A percentile compares a stretch with the other conserved stretches of the same genome.
Conservation (phyloP, 2,113 vertebrate genomes). For the Gavia stellata region DNA sequence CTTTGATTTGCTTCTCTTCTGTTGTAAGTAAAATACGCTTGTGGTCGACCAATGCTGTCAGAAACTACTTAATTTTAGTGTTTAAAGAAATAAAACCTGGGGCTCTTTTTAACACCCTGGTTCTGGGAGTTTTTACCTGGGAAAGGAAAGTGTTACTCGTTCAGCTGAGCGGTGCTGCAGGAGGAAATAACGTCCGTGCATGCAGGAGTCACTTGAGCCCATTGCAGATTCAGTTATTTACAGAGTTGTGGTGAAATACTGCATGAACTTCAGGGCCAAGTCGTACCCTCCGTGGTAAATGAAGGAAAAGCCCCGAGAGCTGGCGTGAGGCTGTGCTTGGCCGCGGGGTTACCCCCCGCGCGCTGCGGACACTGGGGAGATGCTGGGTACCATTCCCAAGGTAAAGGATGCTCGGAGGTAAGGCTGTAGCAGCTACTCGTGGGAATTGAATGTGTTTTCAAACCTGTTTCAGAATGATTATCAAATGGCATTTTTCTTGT, state of each 20-base stretch:
- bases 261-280: background rate
- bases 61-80: background rate
- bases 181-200: background rate
- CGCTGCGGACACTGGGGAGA: background rate
- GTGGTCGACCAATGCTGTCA: background rate
- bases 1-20: background rate
- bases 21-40: background rate
- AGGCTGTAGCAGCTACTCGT: background rate
- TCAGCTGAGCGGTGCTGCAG: background rate
- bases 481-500: background rate
- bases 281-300: background rate
- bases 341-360: background rate
- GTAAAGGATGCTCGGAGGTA: background rate
- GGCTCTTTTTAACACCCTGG: background rate
- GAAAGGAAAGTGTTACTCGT: background rate
- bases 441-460: background rate
- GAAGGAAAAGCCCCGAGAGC: background rate
- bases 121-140: background rate
- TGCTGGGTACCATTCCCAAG: background rate
- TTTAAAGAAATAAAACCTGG: background rate
- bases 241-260: background rate
- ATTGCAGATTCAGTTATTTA: background rate
- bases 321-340: background rate
- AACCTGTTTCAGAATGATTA: background rate
- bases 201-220: background rate